phyloP scores from a whole-genome alignment of 1,140 invertebrate species.

The Coptotermes formosanus region DNA sequence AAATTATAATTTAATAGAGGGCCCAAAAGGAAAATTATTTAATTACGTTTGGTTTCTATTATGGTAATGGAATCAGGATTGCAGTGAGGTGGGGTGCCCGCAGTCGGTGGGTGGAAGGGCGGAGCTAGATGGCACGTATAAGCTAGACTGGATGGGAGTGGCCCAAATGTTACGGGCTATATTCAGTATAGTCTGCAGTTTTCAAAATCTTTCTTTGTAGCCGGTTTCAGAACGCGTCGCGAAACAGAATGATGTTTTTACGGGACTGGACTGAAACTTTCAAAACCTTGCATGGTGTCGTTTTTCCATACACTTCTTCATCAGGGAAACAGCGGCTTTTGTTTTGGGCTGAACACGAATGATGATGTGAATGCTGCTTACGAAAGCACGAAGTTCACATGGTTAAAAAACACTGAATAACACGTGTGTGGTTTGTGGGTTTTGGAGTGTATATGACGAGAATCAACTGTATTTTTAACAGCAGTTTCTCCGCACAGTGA shows the following conservation, averaged over 20 bases:
- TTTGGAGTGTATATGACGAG: too few species aligned
- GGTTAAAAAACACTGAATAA: too few species aligned
- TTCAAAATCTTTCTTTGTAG: background rate
- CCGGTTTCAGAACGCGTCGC: background rate
- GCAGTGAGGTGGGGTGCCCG: slow-evolving; percentile 22
- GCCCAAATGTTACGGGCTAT: background rate
- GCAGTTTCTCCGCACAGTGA: background rate
- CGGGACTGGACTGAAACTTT: background rate
- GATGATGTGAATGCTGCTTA: too few species aligned
- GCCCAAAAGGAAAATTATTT: slow-evolving; percentile 33
- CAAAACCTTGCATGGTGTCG: too few species aligned
- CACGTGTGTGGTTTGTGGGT: too few species aligned
- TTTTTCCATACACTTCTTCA: too few species aligned
- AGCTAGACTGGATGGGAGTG: background rate
- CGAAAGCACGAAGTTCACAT: too few species aligned
- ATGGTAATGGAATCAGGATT: slow-evolving; percentile 37
- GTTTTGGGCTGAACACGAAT: too few species aligned
- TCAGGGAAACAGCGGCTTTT: too few species aligned
- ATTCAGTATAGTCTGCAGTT: background rate
- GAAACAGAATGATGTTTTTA: background rate
- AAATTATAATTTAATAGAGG: slow-evolving; percentile 37
- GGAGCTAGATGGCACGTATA: slow-evolving; percentile 8
- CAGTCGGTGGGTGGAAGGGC: background rate
- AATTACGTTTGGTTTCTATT: slow-evolving; percentile 37
- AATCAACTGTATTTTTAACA: background rate